phyloP scores from a whole-genome alignment of 2,888 invertebrate species.

The Cerceris ruficornis region DNA sequence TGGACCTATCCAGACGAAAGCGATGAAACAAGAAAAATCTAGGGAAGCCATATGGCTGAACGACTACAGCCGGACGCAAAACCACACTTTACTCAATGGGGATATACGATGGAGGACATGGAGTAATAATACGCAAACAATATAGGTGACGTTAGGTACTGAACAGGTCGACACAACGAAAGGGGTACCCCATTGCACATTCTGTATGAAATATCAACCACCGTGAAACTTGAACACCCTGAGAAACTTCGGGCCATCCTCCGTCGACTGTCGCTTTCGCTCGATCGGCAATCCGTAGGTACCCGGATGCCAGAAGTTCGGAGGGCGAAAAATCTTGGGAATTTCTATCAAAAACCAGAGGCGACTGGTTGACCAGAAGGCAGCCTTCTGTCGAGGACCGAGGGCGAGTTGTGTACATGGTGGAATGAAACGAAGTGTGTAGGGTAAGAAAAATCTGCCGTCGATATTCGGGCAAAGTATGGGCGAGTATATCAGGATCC shows the following conservation, averaged over 20 bases:
- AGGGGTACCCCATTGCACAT: constrained; percentile 73
- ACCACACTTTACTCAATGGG: constrained; percentile 79
- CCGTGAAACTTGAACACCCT: constrained; percentile 81
- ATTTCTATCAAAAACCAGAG: constrained; percentile 50
- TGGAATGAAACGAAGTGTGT: no score
- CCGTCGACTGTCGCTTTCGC: constrained; percentile 49
- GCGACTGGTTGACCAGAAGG: constrained; percentile 32
- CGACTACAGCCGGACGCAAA: constrained; percentile 77
- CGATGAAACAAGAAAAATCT: constrained; percentile 17
- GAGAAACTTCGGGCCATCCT: constrained; percentile 77
- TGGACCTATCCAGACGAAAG: constrained; percentile 19
- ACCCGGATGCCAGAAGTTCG: constrained; percentile 35
- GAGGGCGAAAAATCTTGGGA: constrained; percentile 54
- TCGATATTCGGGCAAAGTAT: constrained; percentile 57
- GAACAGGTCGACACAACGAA: constrained; percentile 61
- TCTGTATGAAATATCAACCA: constrained; percentile 82
- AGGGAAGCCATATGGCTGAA: constrained; percentile 44
- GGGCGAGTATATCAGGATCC: constrained; percentile 61
- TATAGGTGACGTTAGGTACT: constrained; percentile 75
- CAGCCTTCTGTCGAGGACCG: not conserved
- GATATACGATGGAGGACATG: constrained; percentile 52
- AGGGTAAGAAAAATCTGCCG: not conserved
- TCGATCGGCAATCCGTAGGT: constrained; percentile 40
- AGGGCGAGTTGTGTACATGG: not conserved
- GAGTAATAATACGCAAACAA: constrained; percentile 73